Evolutionary conservation across 2,113 vertebrate species (phyloP), one percentile per base, ranked within the genome.

Genomic region (Sebastes schlegelii): DNA sequence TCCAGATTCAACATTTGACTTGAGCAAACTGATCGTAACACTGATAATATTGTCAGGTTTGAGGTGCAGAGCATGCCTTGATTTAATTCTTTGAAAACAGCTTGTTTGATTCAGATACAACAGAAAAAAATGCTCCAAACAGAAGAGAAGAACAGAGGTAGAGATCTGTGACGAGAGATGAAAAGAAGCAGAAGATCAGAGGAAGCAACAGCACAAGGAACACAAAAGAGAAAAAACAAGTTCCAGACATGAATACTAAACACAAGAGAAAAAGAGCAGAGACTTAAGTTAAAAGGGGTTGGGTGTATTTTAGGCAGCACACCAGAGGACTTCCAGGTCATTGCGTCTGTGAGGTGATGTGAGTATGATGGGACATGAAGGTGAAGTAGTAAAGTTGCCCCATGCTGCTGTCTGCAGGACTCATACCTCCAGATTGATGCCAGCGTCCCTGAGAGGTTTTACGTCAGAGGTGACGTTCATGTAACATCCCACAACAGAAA

Each of bases 301-400:
- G 11, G 26, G 42, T 11, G 9, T 65, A 40, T 66, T 71, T 79
- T 55, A 1, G 8, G 10, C 16, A 42, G 14, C 82, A 43, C 26
- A 10, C 55, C 67, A 26, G 34, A 67, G 71, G 57, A 76, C 74
- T 81, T 82, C 34, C 49, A 79, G 74, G 74, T 86, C 61, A 60
- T 0, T 52, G 74, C 42, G 0, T 82, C 42, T 16, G 62, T 4
- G 10, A 70, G 52, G 52, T 8, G 10, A 52, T 26, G 58, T 13
- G 61, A 69, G 21, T 19, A 26, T 69, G 79, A 88, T 48, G 73
- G 77, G 19, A 60, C 55, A 70, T 69, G 65, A 84, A 74, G 69
- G 58, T 60, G 70, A 84, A 64, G 55, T 52, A 58, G 63, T 81
- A 76, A 84, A 78, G 23, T 40, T 57, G 45, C 67, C 11, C 61